Base-by-base conservation (phyloP, 2,797 vertebrate genomes). In the Crax fasciolata region DNA sequence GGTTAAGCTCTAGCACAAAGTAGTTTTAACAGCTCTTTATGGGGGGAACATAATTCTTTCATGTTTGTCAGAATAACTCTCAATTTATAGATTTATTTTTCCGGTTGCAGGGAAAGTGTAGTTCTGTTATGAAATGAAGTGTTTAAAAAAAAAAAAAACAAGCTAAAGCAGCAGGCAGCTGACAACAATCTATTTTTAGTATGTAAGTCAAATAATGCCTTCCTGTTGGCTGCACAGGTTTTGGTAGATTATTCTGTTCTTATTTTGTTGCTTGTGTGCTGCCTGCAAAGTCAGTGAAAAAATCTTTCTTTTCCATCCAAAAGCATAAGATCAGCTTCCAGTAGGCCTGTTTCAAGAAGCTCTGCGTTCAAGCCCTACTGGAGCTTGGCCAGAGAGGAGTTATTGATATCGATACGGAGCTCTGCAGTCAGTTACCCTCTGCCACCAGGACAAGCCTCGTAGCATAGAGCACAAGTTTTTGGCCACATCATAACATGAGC, bases 101-200 rank as follows among this genome's bases (percentile, higher is more conserved):
- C 35, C 43, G 72, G 24, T 76, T 87, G 41, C 23, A 67, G 66
- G 38, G 61, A 44, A 35, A n/a, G 13, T 61, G 18, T 63, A 80
- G 55, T 61, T 88, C 49, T 83, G 32, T 89, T 93, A 57, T 3
- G 27, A 52, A 94, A 73, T 24, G 3, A 81, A 81, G 30, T 57
- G 21, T 25, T 32, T 1, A 38, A 81, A 71, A 63, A 73, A 41
- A 2, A 72, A 61, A 35, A 19, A 70, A 27, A 35, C 35, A 35
- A 41, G 38, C 59, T 2, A 28, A 25, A 27, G 1, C n/a, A 48
- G 13, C 11, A 81, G 70, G 52, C 76, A 65, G n/a, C 73, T 86
- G 62, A 74, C 24, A 70, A 11, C 13, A 59, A 13, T 20, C 66
- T 91, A 1, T 91, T 95, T 38, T 58, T 85, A 39, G 39, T 4